These are phyloP conservation scores for Nematostella vectensis DNA, from an alignment of 92 coral and sea anemone species.

Conservation along the genomic window DNA sequence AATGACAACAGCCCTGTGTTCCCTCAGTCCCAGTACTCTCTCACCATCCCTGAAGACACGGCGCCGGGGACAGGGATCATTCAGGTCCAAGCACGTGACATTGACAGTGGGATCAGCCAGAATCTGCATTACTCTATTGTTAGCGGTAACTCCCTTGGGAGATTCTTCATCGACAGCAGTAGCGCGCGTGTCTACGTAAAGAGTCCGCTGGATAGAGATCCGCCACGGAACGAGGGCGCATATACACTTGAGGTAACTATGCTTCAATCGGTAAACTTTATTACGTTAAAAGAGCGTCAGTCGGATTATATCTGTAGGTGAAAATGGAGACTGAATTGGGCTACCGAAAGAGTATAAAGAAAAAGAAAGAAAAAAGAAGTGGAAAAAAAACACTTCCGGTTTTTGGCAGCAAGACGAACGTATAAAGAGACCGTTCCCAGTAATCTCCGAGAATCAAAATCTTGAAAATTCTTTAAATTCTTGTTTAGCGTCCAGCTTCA, in stretches of 20 bases:
- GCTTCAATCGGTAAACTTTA: too few species aligned
- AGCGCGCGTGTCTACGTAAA: conserved; percentile 77
- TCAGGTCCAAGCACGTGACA: conserved; percentile 59
- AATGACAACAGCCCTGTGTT: conserved; percentile 85
- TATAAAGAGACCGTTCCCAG: too few species aligned
- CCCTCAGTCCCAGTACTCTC: conserved; percentile 50
- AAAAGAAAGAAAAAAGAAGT: too few species aligned
- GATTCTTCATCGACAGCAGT: conserved; percentile 72
- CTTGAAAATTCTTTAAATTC: too few species aligned
- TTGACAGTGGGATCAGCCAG: conserved; percentile 45
- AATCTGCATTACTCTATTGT: conserved; percentile 59
- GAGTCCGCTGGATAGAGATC: conserved; percentile 71
- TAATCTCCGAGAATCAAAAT: too few species aligned
- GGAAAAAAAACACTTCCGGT: too few species aligned
- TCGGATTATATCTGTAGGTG: too few species aligned
- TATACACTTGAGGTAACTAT: conserved; percentile 64
- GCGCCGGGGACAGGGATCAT: conserved; percentile 63
- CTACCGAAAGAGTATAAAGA: too few species aligned
- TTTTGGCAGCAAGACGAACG: too few species aligned
- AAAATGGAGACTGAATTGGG: too few species aligned
- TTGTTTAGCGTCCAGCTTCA: too few species aligned
- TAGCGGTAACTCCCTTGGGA: conserved; percentile 63
- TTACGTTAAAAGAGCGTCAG: too few species aligned
- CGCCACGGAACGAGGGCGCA: conserved; percentile 66
- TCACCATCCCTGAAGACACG: conserved; percentile 60